Percentiles rank a stretch among this genome's conserved stretches.
Conservation (phyloP, 1,140 invertebrate species). For the Trichomalopsis sarcophagae region DNA sequence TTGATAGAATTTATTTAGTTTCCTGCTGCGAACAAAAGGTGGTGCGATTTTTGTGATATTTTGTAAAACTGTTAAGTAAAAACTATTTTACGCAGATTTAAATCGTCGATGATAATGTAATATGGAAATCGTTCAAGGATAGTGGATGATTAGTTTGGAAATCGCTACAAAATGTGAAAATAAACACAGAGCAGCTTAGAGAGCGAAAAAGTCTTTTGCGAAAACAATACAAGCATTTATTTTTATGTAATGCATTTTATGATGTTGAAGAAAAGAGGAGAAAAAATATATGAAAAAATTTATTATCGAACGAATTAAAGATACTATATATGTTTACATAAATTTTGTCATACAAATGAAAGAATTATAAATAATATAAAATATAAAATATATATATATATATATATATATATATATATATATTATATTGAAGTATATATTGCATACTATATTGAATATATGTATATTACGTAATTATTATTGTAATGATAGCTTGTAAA, state of each 20-base stretch:
- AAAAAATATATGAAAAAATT: slow-evolving; percentile 50
- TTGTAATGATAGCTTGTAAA: slow-evolving; percentile 45
- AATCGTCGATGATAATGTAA: slow-evolving; percentile 44
- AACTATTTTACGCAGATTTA: slow-evolving; percentile 31
- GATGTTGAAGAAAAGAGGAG: slow-evolving; percentile 54
- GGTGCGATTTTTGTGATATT: slow-evolving; percentile 75
- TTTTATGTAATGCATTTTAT: slow-evolving; percentile 75
- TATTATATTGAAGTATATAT: slow-evolving; percentile 29
- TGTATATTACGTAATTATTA: slow-evolving; percentile 53
- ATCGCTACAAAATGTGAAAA: slow-evolving; percentile 36
- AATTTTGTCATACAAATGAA: slow-evolving; percentile 51
- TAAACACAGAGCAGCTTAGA: slow-evolving; percentile 50
- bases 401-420: slow-evolving; percentile 25
- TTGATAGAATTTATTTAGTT: slow-evolving; percentile 57
- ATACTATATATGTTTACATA: slow-evolving; percentile 48
- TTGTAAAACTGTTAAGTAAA: slow-evolving; percentile 66
- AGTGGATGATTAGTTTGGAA: slow-evolving; percentile 16
- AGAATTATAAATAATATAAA: too few relatives aligned
- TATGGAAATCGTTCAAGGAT: slow-evolving; percentile 6
- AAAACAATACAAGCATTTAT: slow-evolving; percentile 70
- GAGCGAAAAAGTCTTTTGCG: slow-evolving; percentile 10
- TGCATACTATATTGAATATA: slow-evolving; percentile 45
- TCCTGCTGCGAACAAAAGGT: slow-evolving; percentile 70
- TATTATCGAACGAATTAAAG: slow-evolving; percentile 49
- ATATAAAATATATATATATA: too few relatives aligned